phyloP scores from a whole-genome alignment of 2,113 vertebrate genomes.

The Porphyrio hochstetteri region DNA sequence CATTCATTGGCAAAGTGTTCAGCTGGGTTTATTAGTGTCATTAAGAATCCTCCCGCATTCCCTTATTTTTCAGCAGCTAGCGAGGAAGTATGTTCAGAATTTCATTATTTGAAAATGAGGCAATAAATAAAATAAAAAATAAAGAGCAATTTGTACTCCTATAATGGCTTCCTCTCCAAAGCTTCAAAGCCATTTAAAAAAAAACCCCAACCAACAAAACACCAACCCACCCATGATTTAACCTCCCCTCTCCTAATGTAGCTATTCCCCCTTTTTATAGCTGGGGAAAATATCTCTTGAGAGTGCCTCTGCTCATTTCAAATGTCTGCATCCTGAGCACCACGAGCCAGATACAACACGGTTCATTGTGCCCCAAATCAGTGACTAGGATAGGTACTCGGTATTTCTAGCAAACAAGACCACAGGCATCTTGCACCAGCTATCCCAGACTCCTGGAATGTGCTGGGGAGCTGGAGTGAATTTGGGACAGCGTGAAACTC shows the following conservation, averaged over 20 bases:
- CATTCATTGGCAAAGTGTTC: conserved; percentile 7
- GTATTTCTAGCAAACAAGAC: conserved; percentile 19
- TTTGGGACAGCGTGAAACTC: not conserved
- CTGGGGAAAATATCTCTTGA: conserved; percentile 14
- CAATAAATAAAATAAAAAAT: conserved; percentile 60
- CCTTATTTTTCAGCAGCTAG: conserved; percentile 46
- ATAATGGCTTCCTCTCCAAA: conserved; percentile 45
- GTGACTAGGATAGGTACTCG: not conserved
- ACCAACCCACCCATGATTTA: not conserved
- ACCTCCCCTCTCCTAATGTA: not conserved
- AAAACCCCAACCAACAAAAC: not conserved
- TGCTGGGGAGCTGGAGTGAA: not conserved
- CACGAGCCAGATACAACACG: conserved; percentile 2
- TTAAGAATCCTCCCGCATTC: conserved; percentile 51
- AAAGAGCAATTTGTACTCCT: conserved; percentile 57
- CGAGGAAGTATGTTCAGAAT: conserved; percentile 19
- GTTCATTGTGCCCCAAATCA: not conserved
- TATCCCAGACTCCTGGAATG: not conserved
- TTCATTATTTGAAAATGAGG: conserved; percentile 65
- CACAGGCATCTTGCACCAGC: not conserved
- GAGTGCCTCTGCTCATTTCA: conserved; percentile 17
- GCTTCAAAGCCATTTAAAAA: conserved; percentile 28
- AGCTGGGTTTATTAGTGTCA: conserved; percentile 56
- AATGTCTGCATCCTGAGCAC: conserved; percentile 2
- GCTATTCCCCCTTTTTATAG: conserved; percentile 22